phyloP scores from a whole-genome alignment of 2,888 invertebrate genomes.

The Sminthurides aquaticus region DNA sequence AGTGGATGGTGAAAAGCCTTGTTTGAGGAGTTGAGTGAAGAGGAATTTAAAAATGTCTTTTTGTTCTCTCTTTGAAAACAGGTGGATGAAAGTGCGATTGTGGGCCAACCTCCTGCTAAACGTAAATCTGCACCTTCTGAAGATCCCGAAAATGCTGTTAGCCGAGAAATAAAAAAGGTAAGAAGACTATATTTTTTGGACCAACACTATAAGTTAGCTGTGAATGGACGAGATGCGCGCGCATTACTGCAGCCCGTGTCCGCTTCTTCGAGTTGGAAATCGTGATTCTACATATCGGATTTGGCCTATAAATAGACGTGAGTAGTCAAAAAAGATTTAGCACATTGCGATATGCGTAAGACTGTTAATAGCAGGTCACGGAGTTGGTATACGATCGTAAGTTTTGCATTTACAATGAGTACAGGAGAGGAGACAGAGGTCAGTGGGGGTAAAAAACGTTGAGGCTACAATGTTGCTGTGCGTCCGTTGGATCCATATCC shows the following conservation, averaged over 20 bases:
- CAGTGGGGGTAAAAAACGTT: not conserved
- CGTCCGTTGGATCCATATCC: not conserved
- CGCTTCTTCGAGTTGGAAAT: too few relatives aligned
- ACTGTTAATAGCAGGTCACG: not conserved
- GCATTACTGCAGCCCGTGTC: too few relatives aligned
- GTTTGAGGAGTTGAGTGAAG: too few relatives aligned
- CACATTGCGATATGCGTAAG: not conserved
- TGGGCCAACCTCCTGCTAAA: constrained; percentile 30
- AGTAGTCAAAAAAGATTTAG: too few relatives aligned
- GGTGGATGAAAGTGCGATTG: not conserved
- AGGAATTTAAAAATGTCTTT: too few relatives aligned
- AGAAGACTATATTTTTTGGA: constrained; percentile 8
- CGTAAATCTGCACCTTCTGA: constrained; percentile 36
- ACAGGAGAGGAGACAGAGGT: not conserved
- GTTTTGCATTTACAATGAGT: not conserved
- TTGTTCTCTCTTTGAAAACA: not conserved
- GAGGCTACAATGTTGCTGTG: not conserved
- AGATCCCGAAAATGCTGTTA: constrained; percentile 40
- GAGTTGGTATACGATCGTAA: not conserved
- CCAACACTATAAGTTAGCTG: too few relatives aligned
- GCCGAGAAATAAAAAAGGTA: constrained; percentile 43
- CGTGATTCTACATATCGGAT: too few relatives aligned
- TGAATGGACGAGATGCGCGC: too few relatives aligned
- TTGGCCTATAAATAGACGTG: too few relatives aligned
- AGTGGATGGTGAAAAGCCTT: too few relatives aligned